phyloP scores from a whole-genome alignment of 2,888 invertebrate species.

The Anthrax anthrax region DNA sequence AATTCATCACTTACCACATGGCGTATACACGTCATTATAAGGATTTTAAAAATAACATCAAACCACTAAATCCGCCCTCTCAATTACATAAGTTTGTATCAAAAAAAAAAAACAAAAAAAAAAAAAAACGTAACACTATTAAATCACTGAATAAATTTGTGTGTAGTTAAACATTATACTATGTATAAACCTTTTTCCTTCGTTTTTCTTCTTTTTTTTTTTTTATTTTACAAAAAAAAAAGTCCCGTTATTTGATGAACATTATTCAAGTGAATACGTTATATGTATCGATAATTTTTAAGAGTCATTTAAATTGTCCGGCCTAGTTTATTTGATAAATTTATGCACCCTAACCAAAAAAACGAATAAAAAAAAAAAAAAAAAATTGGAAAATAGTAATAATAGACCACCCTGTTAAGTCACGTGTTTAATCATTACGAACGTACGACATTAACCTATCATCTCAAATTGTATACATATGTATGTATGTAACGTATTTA shows the following conservation, averaged over 20 bases:
- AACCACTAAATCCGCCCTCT: background rate
- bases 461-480: background rate
- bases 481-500: too few species aligned
- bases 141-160: too few species aligned
- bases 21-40: background rate
- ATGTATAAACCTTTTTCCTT: too few species aligned
- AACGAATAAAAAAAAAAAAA: background rate
- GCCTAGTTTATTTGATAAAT: background rate
- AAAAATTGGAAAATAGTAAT: too few species aligned
- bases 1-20: too few species aligned
- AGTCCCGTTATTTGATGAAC: too few species aligned
- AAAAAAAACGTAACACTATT: too few species aligned
- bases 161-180: too few species aligned
- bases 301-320: background rate
- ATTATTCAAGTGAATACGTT: too few species aligned
- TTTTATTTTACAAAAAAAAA: too few species aligned
- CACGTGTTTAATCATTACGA: slow-evolving; percentile 5
- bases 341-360: background rate
- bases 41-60: background rate
- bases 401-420: slow-evolving; percentile 6
- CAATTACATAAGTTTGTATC: background rate
- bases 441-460: slow-evolving; percentile 5
- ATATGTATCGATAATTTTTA: background rate
- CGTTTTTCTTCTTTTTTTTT: too few species aligned
- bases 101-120: too few species aligned